Evolutionary conservation across 1,140 invertebrate species (phyloP), one percentile per base, ranked within the genome.

Genomic region (Drosophila watanabei): DNA sequence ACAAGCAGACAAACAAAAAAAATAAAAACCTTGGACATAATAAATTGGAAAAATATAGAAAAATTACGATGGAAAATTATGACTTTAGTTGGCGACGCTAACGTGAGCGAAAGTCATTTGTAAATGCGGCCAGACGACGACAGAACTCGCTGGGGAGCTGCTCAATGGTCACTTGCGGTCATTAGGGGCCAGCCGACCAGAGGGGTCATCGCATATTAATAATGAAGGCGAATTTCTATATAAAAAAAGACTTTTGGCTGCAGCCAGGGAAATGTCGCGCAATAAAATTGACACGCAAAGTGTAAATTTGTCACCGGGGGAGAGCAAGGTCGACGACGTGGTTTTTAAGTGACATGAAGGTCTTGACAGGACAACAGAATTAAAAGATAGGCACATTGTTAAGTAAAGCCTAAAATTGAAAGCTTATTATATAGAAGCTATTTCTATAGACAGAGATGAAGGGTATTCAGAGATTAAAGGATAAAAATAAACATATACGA

Each of bases 21-120:
- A 3, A n/a, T n/a, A n/a, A n/a, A n/a, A n/a, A n/a, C n/a, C 65
- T 76, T 80, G 81, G 62, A 71, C 65, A 77, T 71, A 84, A 84
- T 72, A 71, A 84, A 80, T 84, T 60, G 65, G 71, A 62, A 83
- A 48, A 69, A 84, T 79, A 80, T 76, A 77, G 54, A 57, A 39
- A 54, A 57, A 57, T 57, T 57, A 57, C 33, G 20, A 57, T 84
- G 76, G 81, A 84, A 84, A 84, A 84, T 84, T 84, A 84, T 80
- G 81, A 83, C 80, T 79, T 80, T 56, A 83, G 80, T 68, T 77
- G 62, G 65, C 65, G 51, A 75, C 51, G 75, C 70, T 84, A 76
- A 83, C 81, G 80, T 83, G 80, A 84, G 75, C 65, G 51, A 83
- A 83, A 83, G 80, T 83, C 81, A 84, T 84, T 84, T 84, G 76